Evolutionary conservation across 2,888 invertebrate species (phyloP).

Genomic region (Desoria tigrina): DNA sequence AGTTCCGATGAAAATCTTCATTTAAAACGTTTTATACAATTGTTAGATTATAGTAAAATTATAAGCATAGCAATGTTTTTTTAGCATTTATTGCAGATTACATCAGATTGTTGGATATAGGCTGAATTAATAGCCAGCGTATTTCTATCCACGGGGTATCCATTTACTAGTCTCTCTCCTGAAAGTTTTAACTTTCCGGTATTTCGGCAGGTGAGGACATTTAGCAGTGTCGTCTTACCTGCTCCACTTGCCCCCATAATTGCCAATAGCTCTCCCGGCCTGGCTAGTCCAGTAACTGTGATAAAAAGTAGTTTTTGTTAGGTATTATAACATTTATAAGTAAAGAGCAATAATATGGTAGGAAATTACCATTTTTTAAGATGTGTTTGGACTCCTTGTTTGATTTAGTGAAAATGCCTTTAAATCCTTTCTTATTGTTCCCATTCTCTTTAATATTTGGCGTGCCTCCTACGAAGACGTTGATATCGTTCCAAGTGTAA

Average conservation of each 20-base stretch:
- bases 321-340: too few species aligned
- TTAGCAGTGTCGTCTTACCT: slow-evolving; percentile 91
- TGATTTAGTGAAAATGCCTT: slow-evolving; percentile 14
- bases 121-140: slow-evolving; percentile 76
- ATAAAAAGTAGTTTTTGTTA: too few species aligned
- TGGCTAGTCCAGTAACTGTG: slow-evolving; percentile 76
- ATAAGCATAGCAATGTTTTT: too few species aligned
- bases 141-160: slow-evolving; percentile 68
- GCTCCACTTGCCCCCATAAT: slow-evolving; percentile 79
- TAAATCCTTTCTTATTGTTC: background rate
- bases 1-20: slow-evolving; percentile 76
- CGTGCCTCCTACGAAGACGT: slow-evolving; percentile 23
- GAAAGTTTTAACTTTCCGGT: slow-evolving; percentile 66
- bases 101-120: slow-evolving; percentile 90
- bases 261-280: slow-evolving; percentile 81
- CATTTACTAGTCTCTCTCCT: slow-evolving; percentile 70
- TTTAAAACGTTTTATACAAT: too few species aligned
- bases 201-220: slow-evolving; percentile 78
- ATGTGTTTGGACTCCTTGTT: slow-evolving; percentile 35
- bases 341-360: background rate
- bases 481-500: slow-evolving; percentile 46
- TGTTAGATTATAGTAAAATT: slow-evolving; percentile 57
- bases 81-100: background rate
- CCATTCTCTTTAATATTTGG: slow-evolving; percentile 3
- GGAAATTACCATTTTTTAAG: slow-evolving; percentile 37